Conservation (phyloP, 1,140 invertebrate species). For the Drosophila oshimai region DNA sequence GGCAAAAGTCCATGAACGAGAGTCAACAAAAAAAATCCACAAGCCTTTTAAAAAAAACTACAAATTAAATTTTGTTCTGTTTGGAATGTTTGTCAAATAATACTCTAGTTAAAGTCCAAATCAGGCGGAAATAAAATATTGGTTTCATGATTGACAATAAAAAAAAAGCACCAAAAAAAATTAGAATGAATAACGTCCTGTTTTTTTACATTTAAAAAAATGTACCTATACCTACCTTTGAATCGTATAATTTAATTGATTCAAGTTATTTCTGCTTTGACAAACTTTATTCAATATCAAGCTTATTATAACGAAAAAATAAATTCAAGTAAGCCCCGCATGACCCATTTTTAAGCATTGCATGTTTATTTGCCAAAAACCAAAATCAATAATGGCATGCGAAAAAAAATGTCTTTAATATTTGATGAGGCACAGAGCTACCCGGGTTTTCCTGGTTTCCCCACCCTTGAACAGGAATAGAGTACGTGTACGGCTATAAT, state of each 20-base stretch:
- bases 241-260: not conserved
- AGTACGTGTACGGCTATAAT: constrained; percentile 50
- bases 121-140: not conserved
- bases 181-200: too few species aligned
- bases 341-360: constrained; percentile 42
- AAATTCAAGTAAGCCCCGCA: constrained; percentile 2
- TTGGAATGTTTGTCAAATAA: not conserved
- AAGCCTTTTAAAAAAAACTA: constrained; percentile 3
- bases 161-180: too few species aligned
- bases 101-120: not conserved
- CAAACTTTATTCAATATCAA: not conserved
- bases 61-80: not conserved
- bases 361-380: constrained; percentile 41
- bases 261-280: not conserved
- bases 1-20: constrained; percentile 19
- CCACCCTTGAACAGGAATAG: not conserved
- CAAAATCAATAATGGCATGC: constrained; percentile 27
- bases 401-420: constrained; percentile 54
- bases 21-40: not conserved
- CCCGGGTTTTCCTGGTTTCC: not conserved
- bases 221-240: not conserved
- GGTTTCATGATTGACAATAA: not conserved
- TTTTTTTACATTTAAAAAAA: too few species aligned
- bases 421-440: constrained; percentile 49
- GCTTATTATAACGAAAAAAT: not conserved